phyloP scores from a whole-genome alignment of 2,113 vertebrate species.

The Tonatia bakeri region DNA sequence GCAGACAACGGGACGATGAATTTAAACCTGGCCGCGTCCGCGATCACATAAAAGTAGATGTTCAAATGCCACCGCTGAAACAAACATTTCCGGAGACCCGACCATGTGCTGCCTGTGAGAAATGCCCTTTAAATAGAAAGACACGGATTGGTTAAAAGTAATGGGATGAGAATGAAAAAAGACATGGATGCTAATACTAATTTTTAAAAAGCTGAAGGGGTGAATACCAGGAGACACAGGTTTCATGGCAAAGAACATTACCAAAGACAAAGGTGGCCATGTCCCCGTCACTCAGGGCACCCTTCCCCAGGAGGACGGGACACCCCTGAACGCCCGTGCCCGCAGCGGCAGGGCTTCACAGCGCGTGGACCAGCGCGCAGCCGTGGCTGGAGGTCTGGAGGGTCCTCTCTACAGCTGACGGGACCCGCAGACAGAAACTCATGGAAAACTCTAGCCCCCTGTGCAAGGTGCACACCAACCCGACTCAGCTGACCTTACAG shows the following conservation, averaged over 20 bases:
- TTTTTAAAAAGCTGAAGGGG: neutral
- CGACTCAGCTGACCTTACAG: fast-evolving
- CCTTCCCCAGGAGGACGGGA: no score
- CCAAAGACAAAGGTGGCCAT: neutral
- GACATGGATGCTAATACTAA: neutral
- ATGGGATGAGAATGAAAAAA: neutral
- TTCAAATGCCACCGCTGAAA: no score
- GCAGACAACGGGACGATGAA: no score
- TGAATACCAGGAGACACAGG: neutral
- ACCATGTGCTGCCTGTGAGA: no score
- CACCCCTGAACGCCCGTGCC: no score
- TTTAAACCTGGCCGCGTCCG: no score
- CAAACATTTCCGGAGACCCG: no score
- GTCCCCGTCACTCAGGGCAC: no score
- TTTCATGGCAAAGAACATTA: neutral
- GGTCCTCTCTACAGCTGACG: neutral
- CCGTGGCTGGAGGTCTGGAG: neutral
- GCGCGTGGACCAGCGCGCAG: no score
- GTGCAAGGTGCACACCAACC: fast-evolving
- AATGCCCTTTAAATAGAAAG: neutral
- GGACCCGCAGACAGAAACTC: neutral
- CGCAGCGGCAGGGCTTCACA: no score
- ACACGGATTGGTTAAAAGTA: neutral
- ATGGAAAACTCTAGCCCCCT: fast-evolving
- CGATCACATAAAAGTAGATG: no score